Percentiles rank a stretch among this genome's conserved stretches.
Conservation (phyloP, 2,888 invertebrate genomes). For the Xestoiulus laeticollis region DNA sequence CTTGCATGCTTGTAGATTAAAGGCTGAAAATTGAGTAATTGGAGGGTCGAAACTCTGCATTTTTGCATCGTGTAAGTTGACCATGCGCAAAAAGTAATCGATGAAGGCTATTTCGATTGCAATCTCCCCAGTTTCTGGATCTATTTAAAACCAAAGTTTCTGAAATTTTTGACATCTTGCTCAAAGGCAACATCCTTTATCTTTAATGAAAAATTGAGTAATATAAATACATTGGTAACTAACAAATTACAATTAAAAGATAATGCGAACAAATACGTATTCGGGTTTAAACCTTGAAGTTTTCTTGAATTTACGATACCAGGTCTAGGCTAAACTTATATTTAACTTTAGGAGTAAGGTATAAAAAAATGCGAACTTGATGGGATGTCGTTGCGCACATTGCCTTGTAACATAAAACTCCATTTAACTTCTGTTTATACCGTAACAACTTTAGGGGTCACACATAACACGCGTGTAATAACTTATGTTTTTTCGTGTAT, state of each 20-base stretch:
- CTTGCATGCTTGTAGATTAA: neutral
- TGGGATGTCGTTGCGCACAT: neutral
- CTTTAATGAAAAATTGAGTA: too few species aligned
- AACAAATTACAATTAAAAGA: too few species aligned
- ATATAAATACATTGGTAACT: too few species aligned
- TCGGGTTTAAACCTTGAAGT: neutral
- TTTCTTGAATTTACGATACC: neutral
- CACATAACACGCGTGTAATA: conserved; percentile 1
- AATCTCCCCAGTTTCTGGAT: too few species aligned
- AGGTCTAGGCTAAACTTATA: neutral
- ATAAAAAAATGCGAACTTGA: neutral
- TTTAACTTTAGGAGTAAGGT: neutral
- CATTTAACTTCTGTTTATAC: neutral
- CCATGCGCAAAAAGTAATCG: too few species aligned
- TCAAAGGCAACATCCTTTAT: too few species aligned
- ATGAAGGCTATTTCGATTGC: too few species aligned
- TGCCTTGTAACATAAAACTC: neutral
- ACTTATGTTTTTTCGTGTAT: neutral
- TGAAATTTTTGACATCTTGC: too few species aligned
- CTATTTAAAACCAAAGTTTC: too few species aligned
- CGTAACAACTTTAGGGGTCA: neutral
- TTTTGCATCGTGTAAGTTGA: too few species aligned
- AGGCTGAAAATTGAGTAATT: neutral
- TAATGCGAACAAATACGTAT: too few species aligned
- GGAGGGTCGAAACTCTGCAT: neutral